Evolutionary conservation across 2,888 invertebrate species (phyloP).

Genomic region (Caenorhabditis angaria): DNA sequence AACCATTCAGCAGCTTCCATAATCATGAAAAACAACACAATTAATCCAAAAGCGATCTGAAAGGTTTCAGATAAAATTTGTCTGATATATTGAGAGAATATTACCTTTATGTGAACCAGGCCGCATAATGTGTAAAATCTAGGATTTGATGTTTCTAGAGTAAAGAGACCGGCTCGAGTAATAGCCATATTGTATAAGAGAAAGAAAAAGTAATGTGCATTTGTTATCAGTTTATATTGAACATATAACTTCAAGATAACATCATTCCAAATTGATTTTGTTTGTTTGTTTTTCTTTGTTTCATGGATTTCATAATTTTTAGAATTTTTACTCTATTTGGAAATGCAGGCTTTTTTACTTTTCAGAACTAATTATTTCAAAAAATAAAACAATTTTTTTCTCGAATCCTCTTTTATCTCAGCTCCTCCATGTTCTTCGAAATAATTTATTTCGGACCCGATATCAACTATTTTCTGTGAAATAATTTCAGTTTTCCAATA

Average conservation of each 20-base stretch:
- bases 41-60: slow-evolving; percentile 39
- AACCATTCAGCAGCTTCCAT: slow-evolving; percentile 37
- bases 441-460: too few relatives aligned
- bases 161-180: slow-evolving; percentile 36
- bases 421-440: too few relatives aligned
- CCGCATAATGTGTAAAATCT: slow-evolving; percentile 44
- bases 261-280: neutral
- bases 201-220: neutral
- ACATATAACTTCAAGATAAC: neutral
- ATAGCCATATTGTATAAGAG: too few relatives aligned
- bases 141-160: slow-evolving; percentile 43
- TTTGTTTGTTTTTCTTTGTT: too few relatives aligned
- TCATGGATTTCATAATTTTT: too few relatives aligned
- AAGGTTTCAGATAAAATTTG: slow-evolving; percentile 7
- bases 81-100: neutral
- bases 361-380: too few relatives aligned
- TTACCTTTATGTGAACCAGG: slow-evolving; percentile 42
- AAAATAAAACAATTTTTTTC: too few relatives aligned
- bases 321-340: too few relatives aligned
- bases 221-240: neutral
- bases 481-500: too few relatives aligned
- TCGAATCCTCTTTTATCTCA: too few relatives aligned
- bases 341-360: too few relatives aligned
- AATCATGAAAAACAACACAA: slow-evolving; percentile 33
- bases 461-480: too few relatives aligned